These are phyloP conservation scores for Microplitis deprimator DNA, from an alignment of 2,888 invertebrate species.

Conservation along the genomic window DNA sequence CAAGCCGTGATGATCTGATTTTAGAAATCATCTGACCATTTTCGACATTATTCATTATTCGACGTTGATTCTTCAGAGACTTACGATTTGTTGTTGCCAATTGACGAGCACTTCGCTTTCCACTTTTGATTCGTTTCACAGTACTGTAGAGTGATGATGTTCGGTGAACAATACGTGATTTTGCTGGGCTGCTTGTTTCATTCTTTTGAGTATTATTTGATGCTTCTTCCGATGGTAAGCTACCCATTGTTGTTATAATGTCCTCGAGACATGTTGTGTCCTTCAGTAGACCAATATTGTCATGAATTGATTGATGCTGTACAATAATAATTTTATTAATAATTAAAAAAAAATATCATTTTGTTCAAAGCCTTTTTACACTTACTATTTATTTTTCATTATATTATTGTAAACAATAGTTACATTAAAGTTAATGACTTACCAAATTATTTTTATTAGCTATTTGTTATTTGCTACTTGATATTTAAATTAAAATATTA, in stretches of 20 bases:
- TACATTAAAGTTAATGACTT: conserved; percentile 8
- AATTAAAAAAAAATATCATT: conserved; percentile 17
- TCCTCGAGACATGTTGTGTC: conserved; percentile 55
- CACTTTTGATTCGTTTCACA: conserved; percentile 61
- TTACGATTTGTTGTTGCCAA: conserved; percentile 53
- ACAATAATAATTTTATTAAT: conserved; percentile 30
- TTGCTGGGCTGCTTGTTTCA: conserved; percentile 53
- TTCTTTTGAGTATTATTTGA: conserved; percentile 49
- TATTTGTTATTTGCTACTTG: neutral
- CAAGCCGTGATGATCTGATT: conserved; percentile 48
- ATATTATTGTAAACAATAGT: neutral
- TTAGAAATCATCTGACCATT: conserved; percentile 49
- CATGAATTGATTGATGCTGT: conserved; percentile 46
- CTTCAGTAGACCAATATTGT: conserved; percentile 49
- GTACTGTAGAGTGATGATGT: conserved; percentile 58
- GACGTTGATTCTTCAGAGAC: conserved; percentile 54
- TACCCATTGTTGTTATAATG: conserved; percentile 52
- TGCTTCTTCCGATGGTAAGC: conserved; percentile 45
- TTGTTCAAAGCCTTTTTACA: conserved; percentile 51
- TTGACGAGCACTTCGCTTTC: conserved; percentile 56
- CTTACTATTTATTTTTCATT: conserved; percentile 17
- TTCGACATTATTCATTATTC: conserved; percentile 46
- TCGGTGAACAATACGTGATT: conserved; percentile 58
- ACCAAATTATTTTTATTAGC: conserved; percentile 9
- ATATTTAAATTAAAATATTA: conserved; percentile 20